A percentile compares a stretch with the other conserved stretches of the same genome.
These are phyloP conservation scores for Dicerorhinus sumatrensis DNA, from an alignment of 2,113 vertebrate genomes.

Conservation along the genomic window DNA sequence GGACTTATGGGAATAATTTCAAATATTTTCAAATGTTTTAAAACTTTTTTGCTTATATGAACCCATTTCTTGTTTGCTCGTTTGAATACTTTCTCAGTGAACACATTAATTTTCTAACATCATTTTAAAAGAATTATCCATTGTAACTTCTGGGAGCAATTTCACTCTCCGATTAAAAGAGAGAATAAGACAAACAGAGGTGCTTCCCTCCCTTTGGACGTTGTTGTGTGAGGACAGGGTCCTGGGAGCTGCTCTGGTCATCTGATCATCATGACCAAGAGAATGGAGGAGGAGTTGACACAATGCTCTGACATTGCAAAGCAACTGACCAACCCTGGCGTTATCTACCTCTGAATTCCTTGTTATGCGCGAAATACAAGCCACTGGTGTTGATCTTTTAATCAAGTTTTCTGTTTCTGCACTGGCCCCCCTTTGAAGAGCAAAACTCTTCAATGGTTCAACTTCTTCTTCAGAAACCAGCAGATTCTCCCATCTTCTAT, in stretches of 20 bases:
- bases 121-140: not conserved
- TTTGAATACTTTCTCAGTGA: not conserved
- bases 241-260: not conserved
- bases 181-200: not conserved
- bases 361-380: not conserved
- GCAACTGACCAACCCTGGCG: not conserved
- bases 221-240: not conserved
- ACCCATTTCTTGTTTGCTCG: not conserved
- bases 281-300: not conserved
- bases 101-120: not conserved
- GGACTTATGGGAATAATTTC: not conserved
- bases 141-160: conserved; percentile 2
- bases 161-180: not conserved
- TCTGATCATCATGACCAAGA: not conserved
- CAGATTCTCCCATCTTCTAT: not conserved
- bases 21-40: not conserved
- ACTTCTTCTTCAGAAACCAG: not conserved
- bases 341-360: not conserved
- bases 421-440: not conserved
- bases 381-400: not conserved
- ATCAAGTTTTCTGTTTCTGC: not conserved
- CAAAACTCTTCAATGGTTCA: not conserved
- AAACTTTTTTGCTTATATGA: not conserved
- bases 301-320: not conserved
- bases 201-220: not conserved